Evolutionary conservation across 1,140 invertebrate species (phyloP), one percentile per base, ranked within the genome.

Genomic region (Drosophila sp.): DNA sequence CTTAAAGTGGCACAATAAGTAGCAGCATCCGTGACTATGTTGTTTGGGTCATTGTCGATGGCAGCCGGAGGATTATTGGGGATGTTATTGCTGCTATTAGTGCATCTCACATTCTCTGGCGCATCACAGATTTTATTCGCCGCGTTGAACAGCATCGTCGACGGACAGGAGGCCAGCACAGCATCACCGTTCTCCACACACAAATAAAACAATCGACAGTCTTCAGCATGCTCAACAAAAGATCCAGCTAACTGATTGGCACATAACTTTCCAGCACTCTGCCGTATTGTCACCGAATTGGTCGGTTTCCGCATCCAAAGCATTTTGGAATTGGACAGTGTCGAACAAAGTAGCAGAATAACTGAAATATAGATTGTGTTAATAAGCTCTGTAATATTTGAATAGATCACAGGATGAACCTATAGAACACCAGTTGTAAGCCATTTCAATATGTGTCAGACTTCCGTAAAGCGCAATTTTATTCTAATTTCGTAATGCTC

Each of bases 151-250:
- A 90, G 69, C 90, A 91, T 91, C 2, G 80, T 90, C 4, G 66
- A 73, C 11, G 90, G 90, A 43, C 90, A 91, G 0, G 81, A 77
- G 14, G 90, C 90, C 27, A 87, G 43, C 13, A 90, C 82, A 8
- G 78, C 81, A 54, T 91, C 89, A 0, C 89, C 89, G 5, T 86
- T 75, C 7, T 91, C 82, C 32, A 83, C 71, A 71, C 90, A 91
- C 11, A 90, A 57, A 51, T 84, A 91, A 29, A 91, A 91, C 53
- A 83, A 51, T 5, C 75, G 75, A 29, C 90, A 91, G 8, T 91
- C 86, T 16, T 83, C 71, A 0, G 86, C 46, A 45, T 91, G 82
- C 54, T 70, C 59, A 29, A 87, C 89, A 50, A 91, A 91, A 8
- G 86, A 87, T 5, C 89, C 89, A 9, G 65, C 43, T 40, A 73